Conservation (phyloP, 64 coral and sea anemone species). For the Anthopleura sola region DNA sequence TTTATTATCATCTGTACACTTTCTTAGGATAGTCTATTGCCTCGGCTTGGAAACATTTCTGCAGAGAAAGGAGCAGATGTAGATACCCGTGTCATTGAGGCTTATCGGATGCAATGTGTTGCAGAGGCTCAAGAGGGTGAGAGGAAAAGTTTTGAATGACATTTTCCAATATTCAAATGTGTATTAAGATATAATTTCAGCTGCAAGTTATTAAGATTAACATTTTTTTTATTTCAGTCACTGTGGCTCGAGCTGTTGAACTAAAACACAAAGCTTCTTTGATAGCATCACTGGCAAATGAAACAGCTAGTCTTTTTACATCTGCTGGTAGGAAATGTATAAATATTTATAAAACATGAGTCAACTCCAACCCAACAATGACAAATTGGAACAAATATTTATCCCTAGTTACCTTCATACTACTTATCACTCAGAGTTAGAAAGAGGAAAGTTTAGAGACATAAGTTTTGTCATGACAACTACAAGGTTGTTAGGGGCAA, state of each 20-base stretch:
- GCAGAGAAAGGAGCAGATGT: slow-evolving; percentile 92
- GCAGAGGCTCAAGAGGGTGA: slow-evolving; percentile 97
- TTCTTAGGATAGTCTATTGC: slow-evolving; percentile 76
- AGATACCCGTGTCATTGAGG: slow-evolving; percentile 78
- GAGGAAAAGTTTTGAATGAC: too few relatives aligned
- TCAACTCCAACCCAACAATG: too few relatives aligned
- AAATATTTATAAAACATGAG: neutral
- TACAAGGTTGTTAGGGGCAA: too few relatives aligned
- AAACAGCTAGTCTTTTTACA: slow-evolving; percentile 88
- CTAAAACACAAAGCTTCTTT: slow-evolving; percentile 94
- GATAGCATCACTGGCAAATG: slow-evolving; percentile 82
- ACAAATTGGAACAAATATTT: too few relatives aligned
- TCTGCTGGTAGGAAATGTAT: slow-evolving; percentile 56
- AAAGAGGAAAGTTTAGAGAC: too few relatives aligned
- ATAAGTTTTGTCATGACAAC: too few relatives aligned
- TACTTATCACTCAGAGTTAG: too few relatives aligned
- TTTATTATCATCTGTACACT: neutral
- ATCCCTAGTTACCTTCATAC: too few relatives aligned
- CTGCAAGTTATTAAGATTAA: neutral
- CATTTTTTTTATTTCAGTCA: slow-evolving; percentile 35
- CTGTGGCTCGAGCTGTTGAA: slow-evolving; percentile 95
- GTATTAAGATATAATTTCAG: neutral
- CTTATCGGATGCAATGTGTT: slow-evolving; percentile 96
- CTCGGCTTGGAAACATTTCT: slow-evolving; percentile 70
- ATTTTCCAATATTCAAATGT: too few relatives aligned